Base-by-base conservation (phyloP, 2,797 vertebrate genomes). In the Ispidina picta region DNA sequence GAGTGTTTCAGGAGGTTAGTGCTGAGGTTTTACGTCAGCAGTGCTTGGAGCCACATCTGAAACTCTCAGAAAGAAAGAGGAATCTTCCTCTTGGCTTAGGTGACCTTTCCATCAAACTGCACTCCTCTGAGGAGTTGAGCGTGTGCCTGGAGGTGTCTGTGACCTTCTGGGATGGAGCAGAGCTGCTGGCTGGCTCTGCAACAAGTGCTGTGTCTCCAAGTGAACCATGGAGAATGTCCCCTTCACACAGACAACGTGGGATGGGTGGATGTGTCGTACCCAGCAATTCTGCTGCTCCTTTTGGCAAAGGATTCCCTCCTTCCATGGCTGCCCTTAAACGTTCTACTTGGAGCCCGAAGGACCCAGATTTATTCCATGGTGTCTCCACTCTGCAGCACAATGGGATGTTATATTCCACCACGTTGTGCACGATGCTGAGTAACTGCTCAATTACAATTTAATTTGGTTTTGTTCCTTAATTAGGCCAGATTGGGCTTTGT, bases 401-500 rank as follows among this genome's bases (percentile, higher is more conserved):
- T 37, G 55, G 73, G 64, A 79, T 25, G 7, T 71, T 44, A 56
- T 71, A 66, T 62, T 79, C 37, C 14, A 54, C 54, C 39, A 49
- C 2, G 0, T 59, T 23, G 55, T 68, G 35, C 2, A 0, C 18
- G 74, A 59, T 64, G 71, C 71, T 62, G 56, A 84, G 75, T 44
- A 92, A 48, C 62, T 52, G n/a, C 73, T 90, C 56, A 19, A 35
- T 73, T 70, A 41, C 58, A 33, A 60, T 92, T 81, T 70, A 62
- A 74, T 87, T 73, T 77, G 23, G 29, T 69, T 81, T 92, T 78
- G 62, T 62, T 84, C 75, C 72, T 89, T 94, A 81, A 81, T 90
- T 87, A 82, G 76, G 52, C 77, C 83, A 84, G 83, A 43, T 1
- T 78, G 68, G 76, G 83, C 64, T 85, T 81, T 85, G 54, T 90